phyloP scores from a whole-genome alignment of 35 echinoderm and acorn worm genomes.

The Apostichopus japonicus region DNA sequence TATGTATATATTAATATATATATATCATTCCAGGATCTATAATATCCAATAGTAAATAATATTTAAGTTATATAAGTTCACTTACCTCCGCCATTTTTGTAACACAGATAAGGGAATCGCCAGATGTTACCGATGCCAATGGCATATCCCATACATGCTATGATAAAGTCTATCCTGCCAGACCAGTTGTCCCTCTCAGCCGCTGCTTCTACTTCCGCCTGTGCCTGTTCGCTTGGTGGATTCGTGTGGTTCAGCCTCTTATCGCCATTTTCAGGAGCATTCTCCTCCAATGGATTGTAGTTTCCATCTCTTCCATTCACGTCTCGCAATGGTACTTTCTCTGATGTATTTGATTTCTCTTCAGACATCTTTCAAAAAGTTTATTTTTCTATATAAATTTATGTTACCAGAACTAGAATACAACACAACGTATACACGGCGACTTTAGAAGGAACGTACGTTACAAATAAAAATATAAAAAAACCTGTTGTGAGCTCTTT shows the following conservation, averaged over 20 bases:
- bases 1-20: no score
- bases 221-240: background rate
- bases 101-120: conserved; percentile 87
- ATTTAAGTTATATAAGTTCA: background rate
- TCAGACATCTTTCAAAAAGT: conserved; percentile 25
- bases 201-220: background rate
- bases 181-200: conserved; percentile 59
- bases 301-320: conserved; percentile 33
- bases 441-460: no score
- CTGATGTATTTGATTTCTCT: conserved; percentile 20
- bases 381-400: background rate
- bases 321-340: conserved; percentile 24
- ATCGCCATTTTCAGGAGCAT: conserved; percentile 32
- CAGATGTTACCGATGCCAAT: conserved; percentile 84
- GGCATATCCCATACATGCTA: conserved; percentile 88
- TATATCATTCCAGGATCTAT: no score
- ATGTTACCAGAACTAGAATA: background rate
- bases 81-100: conserved; percentile 89
- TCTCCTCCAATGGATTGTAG: conserved; percentile 31
- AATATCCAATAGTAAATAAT: no score
- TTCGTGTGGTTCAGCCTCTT: conserved; percentile 4
- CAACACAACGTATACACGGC: no score
- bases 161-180: conserved; percentile 61
- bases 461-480: background rate
- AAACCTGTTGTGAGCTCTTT: background rate